Evolutionary conservation across 2,797 vertebrate species (phyloP), one percentile per base, ranked within the genome.

Genomic region (Micrastur ruficollis): DNA sequence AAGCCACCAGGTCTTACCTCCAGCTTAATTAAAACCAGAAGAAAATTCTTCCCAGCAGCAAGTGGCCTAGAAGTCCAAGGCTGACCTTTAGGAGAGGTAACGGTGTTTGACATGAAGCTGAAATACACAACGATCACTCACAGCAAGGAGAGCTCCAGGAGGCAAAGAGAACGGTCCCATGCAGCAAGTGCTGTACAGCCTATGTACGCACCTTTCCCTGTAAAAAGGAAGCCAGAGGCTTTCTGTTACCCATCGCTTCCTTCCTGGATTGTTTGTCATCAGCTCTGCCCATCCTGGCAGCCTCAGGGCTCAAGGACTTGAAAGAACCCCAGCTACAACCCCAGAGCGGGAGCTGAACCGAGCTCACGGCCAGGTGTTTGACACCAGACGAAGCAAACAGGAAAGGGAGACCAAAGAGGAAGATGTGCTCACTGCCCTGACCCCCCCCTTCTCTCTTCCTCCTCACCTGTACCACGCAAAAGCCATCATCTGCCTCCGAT

Each of bases 191-290:
- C 34, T 47, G 22, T 49, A 34, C 13, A 26, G 31, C 9, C 11
- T 12, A 31, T 2, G 7, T 6, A 53, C 0, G 0, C 3, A 23
- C 8, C 55, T 59, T 8, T 34, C 19, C 9, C 11, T 9, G 2
- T 4, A 17, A 7, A 49, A 80, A 83, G 14, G 14, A 13, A 81
- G 23, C 6, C 0, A 3, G 59, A 53, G 25, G 13, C 7, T 78
- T 81, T 67, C 59, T 18, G 4, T 46, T 46, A 53, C 12, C 25
- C 19, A 25, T 25, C 12, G 34, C 36, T 59, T 78, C 72, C 56
- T 81, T 36, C 16, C 52, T 68, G 53, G 36, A 21, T 34, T 44
- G n/a, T 49, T 20, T 74, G 36, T 61, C 58, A 81, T 32, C 14
- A 59, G 21, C 50, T 93, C 49, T 86, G 49, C 40, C 59, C 52